Evolutionary conservation across 2,888 invertebrate species (phyloP), one percentile per base, ranked within the genome.

Genomic region (Lissocephala sabroskyi): DNA sequence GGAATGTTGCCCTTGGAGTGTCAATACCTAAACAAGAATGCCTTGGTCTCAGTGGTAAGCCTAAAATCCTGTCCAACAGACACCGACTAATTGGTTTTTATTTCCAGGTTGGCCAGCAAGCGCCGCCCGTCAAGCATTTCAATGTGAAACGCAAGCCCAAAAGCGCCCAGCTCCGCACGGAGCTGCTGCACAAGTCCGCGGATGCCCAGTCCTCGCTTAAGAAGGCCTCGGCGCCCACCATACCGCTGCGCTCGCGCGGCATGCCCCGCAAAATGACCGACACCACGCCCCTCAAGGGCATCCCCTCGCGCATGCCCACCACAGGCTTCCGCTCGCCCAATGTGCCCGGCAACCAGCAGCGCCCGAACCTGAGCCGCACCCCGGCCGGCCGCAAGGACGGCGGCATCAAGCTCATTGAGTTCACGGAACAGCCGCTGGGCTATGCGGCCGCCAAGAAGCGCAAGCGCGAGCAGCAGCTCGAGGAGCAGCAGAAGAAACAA

Each of bases 211-310:
- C 91, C 29, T 96, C 94, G 82, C 86, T 95, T 73, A 95, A 96
- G 86, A 95, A 96, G 81, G 89, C 92, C 4, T 91, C 93, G 43
- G 93, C 95, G 0, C 94, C 95, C 0, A 94, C 95, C 0, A 94
- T 97, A 65, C 96, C 96, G 0, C 89, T 96, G 2, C 86, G 96
- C 58, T 93, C 94, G 14, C 86, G 93, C 54, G 93, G 92, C 62
- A 94, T 96, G 92, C 96, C 96, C 0, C 89, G 97, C 71, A 97
- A 97, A 87, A 96, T 97, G 95, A 97, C 97, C 71, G 97, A 97
- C 80, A 94, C 95, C 30, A 96, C 97, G 1, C 97, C 97, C 0
- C 85, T 97, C 28, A 96, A 95, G 80, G 97, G 97, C 1, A 91
- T 97, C 59, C 96, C 97, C 1, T 94, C 94, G 39, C 89, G 94